A percentile compares a stretch with the other conserved stretches of the same genome.
Evolutionary conservation across 2,888 invertebrate species (phyloP).

Genomic region (Temnothorax rugatulus): DNA sequence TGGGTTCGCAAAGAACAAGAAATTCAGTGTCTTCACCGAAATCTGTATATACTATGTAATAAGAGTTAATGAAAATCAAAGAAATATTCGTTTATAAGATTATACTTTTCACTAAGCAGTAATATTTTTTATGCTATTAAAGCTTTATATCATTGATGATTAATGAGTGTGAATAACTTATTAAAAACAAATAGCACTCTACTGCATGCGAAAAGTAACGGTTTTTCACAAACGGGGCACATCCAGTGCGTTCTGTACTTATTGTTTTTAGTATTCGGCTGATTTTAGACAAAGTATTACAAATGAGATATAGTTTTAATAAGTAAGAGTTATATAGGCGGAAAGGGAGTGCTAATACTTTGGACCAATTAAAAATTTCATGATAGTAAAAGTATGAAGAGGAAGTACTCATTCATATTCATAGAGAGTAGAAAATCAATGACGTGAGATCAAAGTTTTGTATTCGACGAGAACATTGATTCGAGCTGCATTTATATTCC

Average conservation of each 20-base stretch:
- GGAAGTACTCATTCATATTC: neutral
- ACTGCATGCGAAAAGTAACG: slow-evolving; percentile 3
- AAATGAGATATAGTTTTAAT: slow-evolving; percentile 71
- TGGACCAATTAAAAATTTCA: slow-evolving; percentile 78
- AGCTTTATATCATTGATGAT: slow-evolving; percentile 20
- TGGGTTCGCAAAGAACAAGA: slow-evolving; percentile 12
- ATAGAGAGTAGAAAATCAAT: slow-evolving; percentile 19
- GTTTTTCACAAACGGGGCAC: slow-evolving; percentile 14
- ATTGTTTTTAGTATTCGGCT: slow-evolving; percentile 56
- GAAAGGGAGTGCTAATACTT: slow-evolving; percentile 67
- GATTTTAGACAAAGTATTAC: slow-evolving; percentile 45
- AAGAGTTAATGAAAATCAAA: slow-evolving; percentile 47
- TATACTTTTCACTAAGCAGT: slow-evolving; percentile 32
- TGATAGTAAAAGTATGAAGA: slow-evolving; percentile 60
- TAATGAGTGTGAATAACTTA: slow-evolving; percentile 34
- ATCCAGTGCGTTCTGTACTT: slow-evolving; percentile 69
- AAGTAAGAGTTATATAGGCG: slow-evolving; percentile 60
- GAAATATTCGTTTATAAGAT: slow-evolving; percentile 30
- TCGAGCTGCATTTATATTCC: slow-evolving; percentile 61
- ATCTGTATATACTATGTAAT: slow-evolving; percentile 45
- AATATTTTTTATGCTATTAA: slow-evolving; percentile 49
- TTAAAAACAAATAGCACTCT: slow-evolving; percentile 25
- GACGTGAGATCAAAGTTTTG: slow-evolving; percentile 67
- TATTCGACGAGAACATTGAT: slow-evolving; percentile 56
- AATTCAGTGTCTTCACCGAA: slow-evolving; percentile 39